Percentiles rank a stretch among this genome's conserved stretches.
phyloP scores from a whole-genome alignment of 2,797 vertebrate species.

The Aphelocoma californica region DNA sequence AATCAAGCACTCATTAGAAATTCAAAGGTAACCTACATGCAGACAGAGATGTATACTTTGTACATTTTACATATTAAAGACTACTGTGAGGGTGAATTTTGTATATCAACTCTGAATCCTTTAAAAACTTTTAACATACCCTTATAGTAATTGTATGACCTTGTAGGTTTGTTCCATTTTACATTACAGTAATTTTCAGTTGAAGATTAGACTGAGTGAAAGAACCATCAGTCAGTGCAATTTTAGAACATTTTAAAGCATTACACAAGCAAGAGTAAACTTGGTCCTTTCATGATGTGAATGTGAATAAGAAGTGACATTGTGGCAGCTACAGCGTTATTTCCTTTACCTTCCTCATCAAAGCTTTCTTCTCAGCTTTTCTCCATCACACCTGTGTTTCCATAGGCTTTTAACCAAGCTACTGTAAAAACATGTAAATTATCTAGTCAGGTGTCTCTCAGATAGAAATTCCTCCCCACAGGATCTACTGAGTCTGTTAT shows the following conservation, averaged over 20 bases:
- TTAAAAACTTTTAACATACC: background rate
- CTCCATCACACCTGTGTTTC: background rate
- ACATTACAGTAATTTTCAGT: background rate
- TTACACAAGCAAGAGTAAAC: background rate
- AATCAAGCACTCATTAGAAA: background rate
- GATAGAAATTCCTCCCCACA: accelerated
- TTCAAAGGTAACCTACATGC: background rate
- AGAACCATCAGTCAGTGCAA: background rate
- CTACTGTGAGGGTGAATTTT: background rate
- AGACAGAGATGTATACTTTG: background rate
- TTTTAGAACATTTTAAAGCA: background rate
- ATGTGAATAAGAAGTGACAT: background rate
- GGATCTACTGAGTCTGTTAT: background rate
- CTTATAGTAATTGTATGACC: background rate
- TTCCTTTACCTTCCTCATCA: background rate
- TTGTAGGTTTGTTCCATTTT: background rate
- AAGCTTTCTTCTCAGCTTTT: background rate
- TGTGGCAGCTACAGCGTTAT: background rate
- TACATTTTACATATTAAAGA: background rate
- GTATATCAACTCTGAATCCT: background rate
- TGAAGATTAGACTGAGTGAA: background rate
- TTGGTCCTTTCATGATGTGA: background rate
- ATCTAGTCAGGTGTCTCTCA: background rate
- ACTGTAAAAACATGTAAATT: background rate
- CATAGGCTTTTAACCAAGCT: background rate